phyloP scores from a whole-genome alignment of 2,888 invertebrate species.

The Boloria selene region DNA sequence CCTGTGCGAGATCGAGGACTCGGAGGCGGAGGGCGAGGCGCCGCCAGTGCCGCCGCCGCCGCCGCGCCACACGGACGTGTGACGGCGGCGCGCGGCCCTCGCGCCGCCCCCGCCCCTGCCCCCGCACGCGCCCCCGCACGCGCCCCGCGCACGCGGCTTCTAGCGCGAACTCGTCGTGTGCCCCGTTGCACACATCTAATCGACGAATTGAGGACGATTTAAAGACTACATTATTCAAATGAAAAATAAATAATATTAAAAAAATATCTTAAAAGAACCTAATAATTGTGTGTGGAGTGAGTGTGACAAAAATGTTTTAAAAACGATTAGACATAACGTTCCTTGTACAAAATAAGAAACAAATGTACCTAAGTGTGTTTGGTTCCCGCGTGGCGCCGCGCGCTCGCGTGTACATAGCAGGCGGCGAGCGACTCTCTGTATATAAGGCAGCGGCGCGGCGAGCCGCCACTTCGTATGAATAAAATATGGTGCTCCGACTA shows the following conservation, averaged over 20 bases:
- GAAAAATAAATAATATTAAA: no score
- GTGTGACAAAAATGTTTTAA: not conserved
- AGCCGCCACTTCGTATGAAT: conserved; percentile 34
- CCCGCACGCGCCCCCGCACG: conserved; percentile 42
- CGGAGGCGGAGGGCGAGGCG: conserved; percentile 84
- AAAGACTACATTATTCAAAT: not conserved
- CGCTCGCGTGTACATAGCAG: conserved; percentile 9
- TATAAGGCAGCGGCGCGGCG: conserved; percentile 25
- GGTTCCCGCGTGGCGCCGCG: not conserved
- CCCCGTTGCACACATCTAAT: not conserved
- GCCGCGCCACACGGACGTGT: conserved; percentile 66
- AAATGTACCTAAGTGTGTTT: conserved; percentile 13
- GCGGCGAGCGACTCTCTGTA: conserved; percentile 23
- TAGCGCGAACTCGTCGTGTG: conserved; percentile 22
- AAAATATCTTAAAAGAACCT: no score
- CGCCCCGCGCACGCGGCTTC: conserved; percentile 23
- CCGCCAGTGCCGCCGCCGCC: conserved; percentile 38
- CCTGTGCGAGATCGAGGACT: conserved; percentile 96
- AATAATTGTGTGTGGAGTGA: no score
- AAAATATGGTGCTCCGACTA: conserved; percentile 75
- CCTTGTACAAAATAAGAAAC: conserved; percentile 16
- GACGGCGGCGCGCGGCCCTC: conserved; percentile 60
- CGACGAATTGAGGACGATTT: not conserved
- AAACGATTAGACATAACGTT: conserved; percentile 3
- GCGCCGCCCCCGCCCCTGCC: conserved; percentile 41